These are phyloP conservation scores for Cylas formicarius DNA, from an alignment of 1,140 invertebrate species.

Conservation along the genomic window DNA sequence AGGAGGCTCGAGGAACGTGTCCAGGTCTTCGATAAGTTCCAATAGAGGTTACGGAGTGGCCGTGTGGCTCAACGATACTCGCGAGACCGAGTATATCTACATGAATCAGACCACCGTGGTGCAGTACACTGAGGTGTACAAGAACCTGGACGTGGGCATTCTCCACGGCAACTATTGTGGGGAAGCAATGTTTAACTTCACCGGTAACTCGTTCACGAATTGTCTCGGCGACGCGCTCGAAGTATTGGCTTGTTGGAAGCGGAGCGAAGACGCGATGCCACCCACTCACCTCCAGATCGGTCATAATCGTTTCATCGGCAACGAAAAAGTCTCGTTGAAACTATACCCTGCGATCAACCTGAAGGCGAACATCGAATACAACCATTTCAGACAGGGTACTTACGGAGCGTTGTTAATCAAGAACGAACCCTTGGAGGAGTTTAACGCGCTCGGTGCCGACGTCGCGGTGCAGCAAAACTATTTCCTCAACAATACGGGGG, in stretches of 20 bases:
- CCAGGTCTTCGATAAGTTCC: slow-evolving; percentile 66
- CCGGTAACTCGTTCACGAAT: slow-evolving; percentile 74
- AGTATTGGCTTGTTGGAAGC: slow-evolving; percentile 72
- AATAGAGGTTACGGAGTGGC: slow-evolving; percentile 81
- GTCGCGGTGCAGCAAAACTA: slow-evolving; percentile 81
- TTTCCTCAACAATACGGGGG: slow-evolving; percentile 79
- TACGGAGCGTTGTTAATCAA: slow-evolving; percentile 81
- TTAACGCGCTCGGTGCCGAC: slow-evolving; percentile 56
- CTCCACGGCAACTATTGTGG: slow-evolving; percentile 71
- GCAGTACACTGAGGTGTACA: slow-evolving; percentile 77
- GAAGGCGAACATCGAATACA: slow-evolving; percentile 72
- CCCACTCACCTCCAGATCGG: slow-evolving; percentile 69
- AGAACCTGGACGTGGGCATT: slow-evolving; percentile 79
- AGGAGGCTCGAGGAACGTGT: slow-evolving; percentile 84
- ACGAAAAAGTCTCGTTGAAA: slow-evolving; percentile 67
- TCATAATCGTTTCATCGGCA: slow-evolving; percentile 75
- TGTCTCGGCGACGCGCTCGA: slow-evolving; percentile 68
- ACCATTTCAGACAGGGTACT: slow-evolving; percentile 74
- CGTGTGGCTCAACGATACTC: slow-evolving; percentile 82
- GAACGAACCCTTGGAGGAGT: slow-evolving; percentile 70
- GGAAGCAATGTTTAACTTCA: slow-evolving; percentile 73
- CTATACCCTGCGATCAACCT: slow-evolving; percentile 81
- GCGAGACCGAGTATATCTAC: slow-evolving; percentile 67
- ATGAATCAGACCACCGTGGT: slow-evolving; percentile 79
- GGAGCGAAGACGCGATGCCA: slow-evolving; percentile 48